Base-by-base conservation (phyloP, 2,797 vertebrate species). In the Centropyge bicolor region DNA sequence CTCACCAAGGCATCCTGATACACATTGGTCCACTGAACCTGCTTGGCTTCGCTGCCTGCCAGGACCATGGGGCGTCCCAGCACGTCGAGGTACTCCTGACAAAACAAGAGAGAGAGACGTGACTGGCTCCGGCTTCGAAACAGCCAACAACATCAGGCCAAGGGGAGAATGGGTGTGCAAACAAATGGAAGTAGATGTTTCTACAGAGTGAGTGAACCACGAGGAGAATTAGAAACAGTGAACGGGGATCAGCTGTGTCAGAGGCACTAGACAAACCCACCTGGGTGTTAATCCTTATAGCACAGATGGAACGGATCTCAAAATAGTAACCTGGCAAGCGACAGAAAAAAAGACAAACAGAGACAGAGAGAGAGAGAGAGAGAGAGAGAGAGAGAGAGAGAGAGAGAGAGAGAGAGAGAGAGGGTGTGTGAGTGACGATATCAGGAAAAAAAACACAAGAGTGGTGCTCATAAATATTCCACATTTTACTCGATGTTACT, bases 271-370 rank as follows among this genome's bases (percentile, higher is more conserved):
- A 92, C 82, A 84, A 90, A 90, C 94, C 90, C 95, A 99, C 98
- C 98, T 99, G 98, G 0, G 98, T 99, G 96, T 99, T 99, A 96
- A 99, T 99, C 94, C 98, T 97, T 93, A 99, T 99, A 80, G 98
- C 98, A 20, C 98, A 98, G 49, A 99, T 98, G 94, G 98, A 99
- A 63, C 98, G 98, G 89, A 99, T 99, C 95, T 99, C 98, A 51
- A 99, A 99, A 96, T 99, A 99, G 95, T 98, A 99, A 95, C 98
- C 98, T 99, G 93, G 68, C 84, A 89, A 77, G 82, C 52, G 36
- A 68, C 27, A 65, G 81, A 89, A 77, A 82, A 79, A 79, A 68
- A 87, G 75, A 86, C 43, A 75, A 55, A 77, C 24, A 63, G 55
- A 70, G 65, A 76, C 45, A 80, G 54, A 74, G 51, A 75, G 31